Percentiles rank a stretch among this genome's conserved stretches.
Evolutionary conservation across 2,113 vertebrate genomes (phyloP).

Genomic region (Vimba vimba): DNA sequence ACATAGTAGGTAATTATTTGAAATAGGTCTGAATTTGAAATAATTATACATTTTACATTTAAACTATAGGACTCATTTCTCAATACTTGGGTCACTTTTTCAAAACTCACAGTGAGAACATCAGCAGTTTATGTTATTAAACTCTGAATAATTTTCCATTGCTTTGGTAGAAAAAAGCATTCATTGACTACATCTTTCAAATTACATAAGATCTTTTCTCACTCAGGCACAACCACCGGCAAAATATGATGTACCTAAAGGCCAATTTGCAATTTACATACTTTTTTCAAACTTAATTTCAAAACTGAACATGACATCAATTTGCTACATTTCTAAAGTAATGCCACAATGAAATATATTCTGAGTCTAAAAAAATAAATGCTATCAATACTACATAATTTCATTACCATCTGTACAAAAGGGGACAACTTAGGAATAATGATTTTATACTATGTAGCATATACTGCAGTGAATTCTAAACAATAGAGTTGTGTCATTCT

Average conservation of each 20-base stretch:
- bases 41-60: background rate
- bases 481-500: background rate
- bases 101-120: no score
- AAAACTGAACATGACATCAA: background rate
- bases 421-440: no score
- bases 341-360: no score
- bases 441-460: no score
- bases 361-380: no score
- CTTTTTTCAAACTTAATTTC: background rate
- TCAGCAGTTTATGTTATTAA: background rate
- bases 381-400: no score
- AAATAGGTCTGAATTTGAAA: background rate
- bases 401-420: no score
- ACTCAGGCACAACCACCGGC: background rate
- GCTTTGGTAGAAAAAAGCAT: background rate
- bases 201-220: background rate
- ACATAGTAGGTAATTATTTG: background rate
- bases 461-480: no score
- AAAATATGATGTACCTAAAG: background rate
- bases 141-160: background rate
- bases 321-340: background rate
- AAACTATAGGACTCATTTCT: background rate
- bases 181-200: background rate
- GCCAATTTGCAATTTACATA: background rate
- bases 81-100: background rate